A percentile compares a stretch with the other conserved stretches of the same genome.
phyloP scores from a whole-genome alignment of 2,888 invertebrate species.

The Adela reaumurella region DNA sequence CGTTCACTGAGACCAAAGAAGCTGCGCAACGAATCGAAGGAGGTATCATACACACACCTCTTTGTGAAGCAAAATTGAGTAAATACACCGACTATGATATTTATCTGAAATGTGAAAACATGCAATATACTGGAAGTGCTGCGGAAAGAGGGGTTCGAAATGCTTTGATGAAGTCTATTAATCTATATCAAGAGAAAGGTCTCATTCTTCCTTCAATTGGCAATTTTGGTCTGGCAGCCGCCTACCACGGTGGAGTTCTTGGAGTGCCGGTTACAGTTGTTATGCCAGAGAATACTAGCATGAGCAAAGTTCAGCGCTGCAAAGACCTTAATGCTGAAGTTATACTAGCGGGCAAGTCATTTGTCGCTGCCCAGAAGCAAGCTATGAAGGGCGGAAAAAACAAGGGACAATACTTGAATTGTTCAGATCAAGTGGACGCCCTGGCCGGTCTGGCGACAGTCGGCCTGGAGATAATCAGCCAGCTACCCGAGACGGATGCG shows the following conservation, averaged over 20 bases:
- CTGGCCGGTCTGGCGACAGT: slow-evolving; percentile 44
- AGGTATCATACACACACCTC: slow-evolving; percentile 42
- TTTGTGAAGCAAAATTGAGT: slow-evolving; percentile 46
- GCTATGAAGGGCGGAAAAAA: slow-evolving; percentile 4
- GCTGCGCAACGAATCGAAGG: slow-evolving; percentile 38
- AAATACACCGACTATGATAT: slow-evolving; percentile 63
- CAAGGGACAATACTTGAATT: too few relatives aligned
- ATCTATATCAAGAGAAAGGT: slow-evolving; percentile 25
- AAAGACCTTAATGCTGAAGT: slow-evolving; percentile 42
- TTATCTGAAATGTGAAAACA: slow-evolving; percentile 82
- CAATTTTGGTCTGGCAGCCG: slow-evolving; percentile 38
- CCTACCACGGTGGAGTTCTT: slow-evolving; percentile 37
- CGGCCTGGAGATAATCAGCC: slow-evolving; percentile 39
- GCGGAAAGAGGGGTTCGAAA: slow-evolving; percentile 42
- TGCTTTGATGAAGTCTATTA: slow-evolving; percentile 24
- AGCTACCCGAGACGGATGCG: slow-evolving; percentile 41
- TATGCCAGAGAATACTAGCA: slow-evolving; percentile 33
- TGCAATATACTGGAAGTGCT: slow-evolving; percentile 75
- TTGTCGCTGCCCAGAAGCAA: slow-evolving; percentile 28
- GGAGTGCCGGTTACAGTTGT: slow-evolving; percentile 45
- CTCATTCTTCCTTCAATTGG: slow-evolving; percentile 42
- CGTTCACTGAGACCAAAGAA: slow-evolving; percentile 37
- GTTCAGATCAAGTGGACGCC: slow-evolving; percentile 31
- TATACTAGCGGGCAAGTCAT: slow-evolving; percentile 29
- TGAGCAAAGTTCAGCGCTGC: slow-evolving; percentile 33